Conservation (phyloP, 2,888 invertebrate genomes). For the Temnothorax rugatulus region DNA sequence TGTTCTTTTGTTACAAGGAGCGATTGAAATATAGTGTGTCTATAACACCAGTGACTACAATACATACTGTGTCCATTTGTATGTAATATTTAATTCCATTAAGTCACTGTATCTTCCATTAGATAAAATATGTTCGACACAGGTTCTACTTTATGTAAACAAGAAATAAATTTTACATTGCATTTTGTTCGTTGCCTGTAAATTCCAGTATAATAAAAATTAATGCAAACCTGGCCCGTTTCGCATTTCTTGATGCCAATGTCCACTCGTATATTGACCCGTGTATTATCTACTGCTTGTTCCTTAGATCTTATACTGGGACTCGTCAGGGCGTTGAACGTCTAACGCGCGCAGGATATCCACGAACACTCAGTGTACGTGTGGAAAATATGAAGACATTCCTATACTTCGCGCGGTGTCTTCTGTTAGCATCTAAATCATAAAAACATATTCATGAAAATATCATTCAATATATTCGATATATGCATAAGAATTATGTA, state of each 20-base stretch:
- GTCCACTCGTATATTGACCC: conserved; percentile 78
- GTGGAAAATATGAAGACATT: conserved; percentile 98
- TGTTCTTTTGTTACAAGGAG: too few species aligned
- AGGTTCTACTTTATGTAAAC: conserved; percentile 89
- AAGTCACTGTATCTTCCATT: too few species aligned
- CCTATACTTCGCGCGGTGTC: conserved; percentile 98
- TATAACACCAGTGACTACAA: too few species aligned
- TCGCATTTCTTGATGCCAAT: conserved; percentile 79
- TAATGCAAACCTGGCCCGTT: conserved; percentile 73
- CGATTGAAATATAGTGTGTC: too few species aligned
- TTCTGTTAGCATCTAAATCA: conserved; percentile 93
- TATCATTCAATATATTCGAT: not conserved
- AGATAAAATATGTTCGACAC: conserved; percentile 93
- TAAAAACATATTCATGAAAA: conserved; percentile 19
- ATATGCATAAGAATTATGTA: not conserved
- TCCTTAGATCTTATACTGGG: conserved; percentile 84
- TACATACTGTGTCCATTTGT: too few species aligned
- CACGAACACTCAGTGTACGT: conserved; percentile 97
- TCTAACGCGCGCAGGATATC: conserved; percentile 98
- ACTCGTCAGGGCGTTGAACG: conserved; percentile 92
- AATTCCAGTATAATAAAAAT: not conserved
- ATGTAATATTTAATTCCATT: too few species aligned
- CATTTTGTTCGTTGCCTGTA: not conserved
- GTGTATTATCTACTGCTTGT: conserved; percentile 79
- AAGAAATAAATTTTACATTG: conserved; percentile 33